A percentile compares a stretch with the other conserved stretches of the same genome.
Conservation (phyloP, 1,140 invertebrate genomes). For the Euschistus heros region DNA sequence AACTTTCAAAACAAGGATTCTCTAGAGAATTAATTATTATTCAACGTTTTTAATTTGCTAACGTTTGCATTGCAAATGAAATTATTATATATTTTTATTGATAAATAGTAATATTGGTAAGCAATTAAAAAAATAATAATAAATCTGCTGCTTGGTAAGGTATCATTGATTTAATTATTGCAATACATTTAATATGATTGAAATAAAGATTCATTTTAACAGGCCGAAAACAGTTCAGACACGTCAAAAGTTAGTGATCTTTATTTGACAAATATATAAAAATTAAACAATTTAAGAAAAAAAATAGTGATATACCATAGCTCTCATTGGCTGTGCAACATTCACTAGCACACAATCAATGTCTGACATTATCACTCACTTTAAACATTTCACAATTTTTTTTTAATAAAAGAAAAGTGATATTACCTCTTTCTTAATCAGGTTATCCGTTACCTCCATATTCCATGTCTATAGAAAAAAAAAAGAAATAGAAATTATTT, state of each 20-base stretch:
- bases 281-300: no score
- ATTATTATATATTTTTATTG: no score
- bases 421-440: conserved; percentile 24
- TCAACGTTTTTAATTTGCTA: no score
- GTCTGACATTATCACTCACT: conserved; percentile 9
- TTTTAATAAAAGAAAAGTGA: background rate
- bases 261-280: background rate
- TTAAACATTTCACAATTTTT: background rate
- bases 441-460: conserved; percentile 25
- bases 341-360: conserved; percentile 9
- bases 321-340: background rate
- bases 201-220: background rate
- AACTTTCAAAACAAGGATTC: no score
- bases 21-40: no score
- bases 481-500: conserved; percentile 18
- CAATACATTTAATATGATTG: background rate
- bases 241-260: background rate
- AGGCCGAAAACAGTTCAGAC: background rate
- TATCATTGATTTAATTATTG: background rate
- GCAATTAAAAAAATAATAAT: no score
- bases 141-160: no score
- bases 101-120: no score
- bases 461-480: conserved; percentile 22
- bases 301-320: no score
- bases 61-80: no score